A percentile compares a stretch with the other conserved stretches of the same genome.
Conservation (phyloP, 2,797 vertebrate species). For the Hippopotamyrus pictus region DNA sequence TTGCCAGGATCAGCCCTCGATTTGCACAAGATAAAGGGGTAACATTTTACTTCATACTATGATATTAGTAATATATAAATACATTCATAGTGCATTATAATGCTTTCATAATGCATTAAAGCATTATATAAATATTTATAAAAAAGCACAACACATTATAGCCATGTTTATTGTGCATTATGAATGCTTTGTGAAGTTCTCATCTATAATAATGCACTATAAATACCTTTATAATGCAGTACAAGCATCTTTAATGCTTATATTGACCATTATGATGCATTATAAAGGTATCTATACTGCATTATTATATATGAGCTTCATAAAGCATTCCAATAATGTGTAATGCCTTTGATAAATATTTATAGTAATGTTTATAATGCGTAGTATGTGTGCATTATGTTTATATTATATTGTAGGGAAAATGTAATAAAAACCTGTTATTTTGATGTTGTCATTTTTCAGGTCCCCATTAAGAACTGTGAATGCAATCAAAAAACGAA, state of each 20-base stretch:
- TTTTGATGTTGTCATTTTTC: background rate
- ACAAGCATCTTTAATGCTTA: too few relatives aligned
- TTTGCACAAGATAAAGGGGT: background rate
- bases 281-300: background rate
- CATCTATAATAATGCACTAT: too few relatives aligned
- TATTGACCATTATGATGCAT: background rate
- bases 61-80: background rate
- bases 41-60: too few relatives aligned
- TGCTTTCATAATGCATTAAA: background rate
- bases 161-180: too few relatives aligned
- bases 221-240: too few relatives aligned
- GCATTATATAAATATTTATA: background rate
- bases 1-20: background rate
- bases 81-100: background rate
- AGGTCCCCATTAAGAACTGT: background rate
- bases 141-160: background rate
- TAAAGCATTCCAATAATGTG: background rate
- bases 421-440: background rate
- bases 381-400: too few relatives aligned
- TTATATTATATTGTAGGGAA: too few relatives aligned
- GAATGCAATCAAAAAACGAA: background rate
- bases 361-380: too few relatives aligned
- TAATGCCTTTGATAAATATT: too few relatives aligned
- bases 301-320: background rate
- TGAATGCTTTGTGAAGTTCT: too few relatives aligned